Conservation (phyloP, 53 echinoderm and acorn worm genomes). For the Paracentrotus lividus region DNA sequence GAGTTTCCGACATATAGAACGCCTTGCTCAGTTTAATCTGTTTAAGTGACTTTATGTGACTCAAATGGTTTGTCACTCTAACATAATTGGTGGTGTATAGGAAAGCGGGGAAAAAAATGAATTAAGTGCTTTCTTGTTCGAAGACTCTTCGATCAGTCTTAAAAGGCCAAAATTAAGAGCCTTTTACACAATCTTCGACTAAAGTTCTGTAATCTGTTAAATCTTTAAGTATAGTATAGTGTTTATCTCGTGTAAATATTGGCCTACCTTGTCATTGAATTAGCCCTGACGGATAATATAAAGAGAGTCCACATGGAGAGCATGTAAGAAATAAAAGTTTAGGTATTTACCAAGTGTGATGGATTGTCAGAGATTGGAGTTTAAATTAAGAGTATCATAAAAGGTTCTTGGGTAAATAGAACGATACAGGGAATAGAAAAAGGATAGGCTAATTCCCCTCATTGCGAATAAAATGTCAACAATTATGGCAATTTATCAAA, state of each 20-base stretch:
- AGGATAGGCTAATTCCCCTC: neutral
- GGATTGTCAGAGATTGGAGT: conserved; percentile 25
- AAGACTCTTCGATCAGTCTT: too few relatives aligned
- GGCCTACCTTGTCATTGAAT: neutral
- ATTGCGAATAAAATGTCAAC: neutral
- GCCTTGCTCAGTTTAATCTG: too few relatives aligned
- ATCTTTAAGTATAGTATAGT: neutral
- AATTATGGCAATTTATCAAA: neutral
- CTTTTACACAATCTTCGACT: too few relatives aligned
- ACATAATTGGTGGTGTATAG: too few relatives aligned
- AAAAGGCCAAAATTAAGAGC: too few relatives aligned
- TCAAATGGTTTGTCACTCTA: too few relatives aligned
- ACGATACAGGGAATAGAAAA: neutral
- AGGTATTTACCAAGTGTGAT: conserved; percentile 4
- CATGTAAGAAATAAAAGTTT: neutral
- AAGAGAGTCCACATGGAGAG: neutral
- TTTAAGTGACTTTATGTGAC: too few relatives aligned
- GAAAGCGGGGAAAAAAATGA: too few relatives aligned
- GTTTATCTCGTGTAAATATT: neutral
- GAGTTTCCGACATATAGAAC: too few relatives aligned
- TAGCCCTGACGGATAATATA: neutral
- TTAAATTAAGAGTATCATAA: neutral
- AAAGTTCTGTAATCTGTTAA: too few relatives aligned
- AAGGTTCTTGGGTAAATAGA: neutral
- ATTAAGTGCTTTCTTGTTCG: too few relatives aligned